Percentiles rank a stretch among this genome's conserved stretches.
phyloP scores from a whole-genome alignment of 2,888 invertebrate species.

The Euproctis similis region DNA sequence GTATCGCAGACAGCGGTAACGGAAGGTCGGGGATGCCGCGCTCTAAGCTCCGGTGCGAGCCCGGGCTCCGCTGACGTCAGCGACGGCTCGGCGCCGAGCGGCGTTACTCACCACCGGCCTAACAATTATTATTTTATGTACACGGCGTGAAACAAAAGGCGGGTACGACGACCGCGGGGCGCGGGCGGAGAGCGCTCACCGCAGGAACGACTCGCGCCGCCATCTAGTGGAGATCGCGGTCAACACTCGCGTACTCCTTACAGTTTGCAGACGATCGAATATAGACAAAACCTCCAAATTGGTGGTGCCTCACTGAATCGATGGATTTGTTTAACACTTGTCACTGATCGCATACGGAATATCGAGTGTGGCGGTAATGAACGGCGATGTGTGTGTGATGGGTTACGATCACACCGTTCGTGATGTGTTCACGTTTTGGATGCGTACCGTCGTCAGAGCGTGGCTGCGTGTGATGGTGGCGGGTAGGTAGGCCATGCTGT shows the following conservation, averaged over 20 bases:
- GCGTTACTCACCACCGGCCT: conserved; percentile 62
- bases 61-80: conserved; percentile 72
- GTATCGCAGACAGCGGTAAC: conserved; percentile 61
- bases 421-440: conserved; percentile 25
- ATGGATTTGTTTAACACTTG: conserved; percentile 46
- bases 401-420: conserved; percentile 17
- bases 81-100: conserved; percentile 67
- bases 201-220: conserved; percentile 73
- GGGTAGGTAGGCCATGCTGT: conserved; percentile 74
- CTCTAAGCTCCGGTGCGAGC: conserved; percentile 46
- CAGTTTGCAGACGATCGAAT: conserved; percentile 72
- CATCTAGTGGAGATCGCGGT: conserved; percentile 69
- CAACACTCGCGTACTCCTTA: conserved; percentile 64
- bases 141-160: conserved; percentile 69
- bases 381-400: conserved; percentile 14
- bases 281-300: conserved; percentile 57
- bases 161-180: conserved; percentile 56
- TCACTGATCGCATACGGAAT: conserved; percentile 45
- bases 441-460: conserved; percentile 75
- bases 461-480: conserved; percentile 75
- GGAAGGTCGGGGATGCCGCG: conserved; percentile 72
- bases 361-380: conserved; percentile 1
- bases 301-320: conserved; percentile 48
- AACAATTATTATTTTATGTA: conserved; percentile 70
- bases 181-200: conserved; percentile 68